These are phyloP conservation scores for Lasioglossum malachurum DNA, from an alignment of 2,888 invertebrate genomes.

Conservation along the genomic window DNA sequence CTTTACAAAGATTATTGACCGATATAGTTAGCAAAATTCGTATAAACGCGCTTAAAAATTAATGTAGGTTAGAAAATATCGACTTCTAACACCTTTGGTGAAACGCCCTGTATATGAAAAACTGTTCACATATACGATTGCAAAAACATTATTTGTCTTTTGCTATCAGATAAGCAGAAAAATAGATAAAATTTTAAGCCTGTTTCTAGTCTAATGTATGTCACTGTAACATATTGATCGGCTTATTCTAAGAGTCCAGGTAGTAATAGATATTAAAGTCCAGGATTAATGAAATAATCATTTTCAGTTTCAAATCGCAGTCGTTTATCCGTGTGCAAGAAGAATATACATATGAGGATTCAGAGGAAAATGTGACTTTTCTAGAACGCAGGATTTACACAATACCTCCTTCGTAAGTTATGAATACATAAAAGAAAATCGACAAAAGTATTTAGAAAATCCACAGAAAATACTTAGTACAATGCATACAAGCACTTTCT, in stretches of 20 bases:
- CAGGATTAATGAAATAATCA: neutral
- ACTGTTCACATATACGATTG: neutral
- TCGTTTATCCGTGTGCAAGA: slow-evolving; percentile 87
- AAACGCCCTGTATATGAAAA: neutral
- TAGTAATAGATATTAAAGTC: neutral
- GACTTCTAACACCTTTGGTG: neutral
- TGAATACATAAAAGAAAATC: neutral
- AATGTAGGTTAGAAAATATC: neutral
- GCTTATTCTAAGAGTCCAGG: too few relatives aligned
- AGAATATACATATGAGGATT: slow-evolving; percentile 91
- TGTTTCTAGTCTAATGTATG: neutral
- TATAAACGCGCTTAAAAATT: neutral
- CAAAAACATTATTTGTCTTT: neutral
- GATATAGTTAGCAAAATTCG: neutral
- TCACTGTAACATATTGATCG: too few relatives aligned
- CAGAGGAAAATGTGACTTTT: slow-evolving; percentile 89
- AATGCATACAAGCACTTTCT: neutral
- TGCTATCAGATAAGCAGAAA: neutral
- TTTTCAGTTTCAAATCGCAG: slow-evolving; percentile 33
- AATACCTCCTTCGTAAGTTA: slow-evolving; percentile 86
- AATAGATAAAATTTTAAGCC: neutral
- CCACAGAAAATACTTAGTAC: neutral
- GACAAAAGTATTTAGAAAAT: neutral
- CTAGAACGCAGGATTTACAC: slow-evolving; percentile 88
- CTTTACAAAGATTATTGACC: neutral